Percentiles rank a stretch among this genome's conserved stretches.
Evolutionary conservation across 2,888 invertebrate species (phyloP).

Genomic region (Terebella lapidaria): DNA sequence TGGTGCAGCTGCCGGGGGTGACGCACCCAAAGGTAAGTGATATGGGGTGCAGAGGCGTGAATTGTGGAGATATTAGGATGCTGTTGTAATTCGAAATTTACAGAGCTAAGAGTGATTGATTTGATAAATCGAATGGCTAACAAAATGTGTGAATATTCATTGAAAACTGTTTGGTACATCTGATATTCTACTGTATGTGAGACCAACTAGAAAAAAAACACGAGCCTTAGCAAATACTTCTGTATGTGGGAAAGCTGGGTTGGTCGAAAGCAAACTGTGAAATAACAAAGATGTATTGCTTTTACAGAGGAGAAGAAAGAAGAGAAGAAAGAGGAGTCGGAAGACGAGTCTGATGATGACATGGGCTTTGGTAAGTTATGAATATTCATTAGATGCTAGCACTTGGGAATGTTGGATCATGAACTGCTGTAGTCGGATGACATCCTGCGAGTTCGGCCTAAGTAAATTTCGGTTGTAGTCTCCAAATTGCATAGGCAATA

Average conservation of each 20-base stretch:
- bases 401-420: too few species aligned
- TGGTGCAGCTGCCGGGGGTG: conserved; percentile 41
- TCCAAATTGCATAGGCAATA: too few species aligned
- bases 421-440: too few species aligned
- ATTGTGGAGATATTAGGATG: neutral
- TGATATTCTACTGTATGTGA: too few species aligned
- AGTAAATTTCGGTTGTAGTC: too few species aligned
- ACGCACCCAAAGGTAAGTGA: conserved; percentile 18
- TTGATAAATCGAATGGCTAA: too few species aligned
- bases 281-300: neutral
- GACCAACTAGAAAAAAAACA: too few species aligned
- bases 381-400: conserved; percentile 6
- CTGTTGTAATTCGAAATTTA: too few species aligned
- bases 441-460: too few species aligned
- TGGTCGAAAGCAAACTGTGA: neutral
- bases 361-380: conserved; percentile 52
- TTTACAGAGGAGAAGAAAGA: conserved; percentile 27
- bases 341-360: conserved; percentile 51
- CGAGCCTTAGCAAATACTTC: too few species aligned
- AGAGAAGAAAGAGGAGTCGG: conserved; percentile 43
- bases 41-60: neutral
- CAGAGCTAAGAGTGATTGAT: too few species aligned
- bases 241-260: too few species aligned
- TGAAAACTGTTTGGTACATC: neutral
- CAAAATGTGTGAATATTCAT: neutral